Conservation (phyloP, 2,888 invertebrate species). For the Cenopis cana region DNA sequence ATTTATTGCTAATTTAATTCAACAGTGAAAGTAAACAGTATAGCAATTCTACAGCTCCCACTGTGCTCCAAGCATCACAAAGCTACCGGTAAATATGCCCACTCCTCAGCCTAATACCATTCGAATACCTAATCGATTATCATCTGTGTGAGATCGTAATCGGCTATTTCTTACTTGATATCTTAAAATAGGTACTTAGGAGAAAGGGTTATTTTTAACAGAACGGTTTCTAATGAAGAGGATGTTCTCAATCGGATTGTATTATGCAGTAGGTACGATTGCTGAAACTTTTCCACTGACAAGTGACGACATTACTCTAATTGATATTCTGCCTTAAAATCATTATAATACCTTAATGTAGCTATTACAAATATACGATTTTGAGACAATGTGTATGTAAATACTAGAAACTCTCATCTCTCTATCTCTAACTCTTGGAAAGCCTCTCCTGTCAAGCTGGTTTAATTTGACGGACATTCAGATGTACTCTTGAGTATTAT, state of each 20-base stretch:
- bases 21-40: background rate
- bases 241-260: slow-evolving; percentile 1
- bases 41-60: slow-evolving; percentile 7
- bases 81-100: slow-evolving; percentile 45
- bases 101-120: slow-evolving; percentile 39
- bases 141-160: slow-evolving; percentile 39
- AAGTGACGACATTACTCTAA: too few species aligned
- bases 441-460: too few species aligned
- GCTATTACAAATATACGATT: too few species aligned
- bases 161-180: slow-evolving; percentile 21
- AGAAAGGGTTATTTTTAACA: slow-evolving; percentile 26
- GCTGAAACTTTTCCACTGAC: too few species aligned
- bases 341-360: too few species aligned
- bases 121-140: slow-evolving; percentile 42
- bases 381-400: too few species aligned
- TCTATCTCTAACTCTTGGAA: too few species aligned
- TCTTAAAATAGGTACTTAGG: slow-evolving; percentile 15
- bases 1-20: background rate
- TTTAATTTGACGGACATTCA: too few species aligned
- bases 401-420: too few species aligned
- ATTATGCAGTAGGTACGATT: too few species aligned
- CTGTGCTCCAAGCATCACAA: slow-evolving; percentile 16
- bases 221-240: slow-evolving; percentile 11
- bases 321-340: too few species aligned
- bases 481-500: too few species aligned